A percentile compares a stretch with the other conserved stretches of the same genome.
These are phyloP conservation scores for Tympanuchus pallidicinctus DNA, from an alignment of 2,113 vertebrate genomes.

Conservation along the genomic window DNA sequence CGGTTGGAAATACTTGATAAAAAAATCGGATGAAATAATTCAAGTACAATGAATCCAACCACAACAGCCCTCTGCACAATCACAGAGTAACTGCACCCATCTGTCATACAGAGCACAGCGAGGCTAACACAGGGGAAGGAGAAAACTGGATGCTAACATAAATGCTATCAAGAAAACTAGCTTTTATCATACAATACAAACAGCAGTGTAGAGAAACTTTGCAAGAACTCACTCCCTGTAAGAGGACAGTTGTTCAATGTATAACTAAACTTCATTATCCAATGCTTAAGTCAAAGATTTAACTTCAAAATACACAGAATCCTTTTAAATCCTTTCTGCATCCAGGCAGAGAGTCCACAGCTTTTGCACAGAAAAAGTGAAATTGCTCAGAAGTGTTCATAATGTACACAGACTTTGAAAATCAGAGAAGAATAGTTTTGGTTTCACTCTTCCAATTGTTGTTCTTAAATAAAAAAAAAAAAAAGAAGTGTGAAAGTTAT, in stretches of 20 bases:
- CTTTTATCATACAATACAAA: constrained; percentile 47
- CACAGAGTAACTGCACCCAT: background rate
- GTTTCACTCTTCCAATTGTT: constrained; percentile 56
- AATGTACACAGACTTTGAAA: constrained; percentile 37
- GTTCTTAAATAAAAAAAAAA: constrained; percentile 30
- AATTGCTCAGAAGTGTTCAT: constrained; percentile 43
- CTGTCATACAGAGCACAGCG: constrained; percentile 31
- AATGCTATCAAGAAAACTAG: constrained; percentile 1
- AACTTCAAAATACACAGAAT: constrained; percentile 66
- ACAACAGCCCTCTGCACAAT: constrained; percentile 62
- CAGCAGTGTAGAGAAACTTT: constrained; percentile 6
- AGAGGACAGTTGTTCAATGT: constrained; percentile 41
- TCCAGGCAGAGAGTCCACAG: constrained; percentile 42
- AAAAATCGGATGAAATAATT: background rate
- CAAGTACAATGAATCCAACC: constrained; percentile 43
- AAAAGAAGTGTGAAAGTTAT: constrained; percentile 64
- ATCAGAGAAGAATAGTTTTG: constrained; percentile 30
- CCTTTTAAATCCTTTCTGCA: constrained; percentile 16
- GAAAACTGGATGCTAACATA: constrained; percentile 12
- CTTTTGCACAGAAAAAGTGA: constrained; percentile 62
- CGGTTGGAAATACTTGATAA: constrained; percentile 23
- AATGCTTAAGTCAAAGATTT: constrained; percentile 33
- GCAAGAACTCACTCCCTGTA: constrained; percentile 55
- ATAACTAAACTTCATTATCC: constrained; percentile 41
- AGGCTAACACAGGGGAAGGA: constrained; percentile 12